These are phyloP conservation scores for Rhagonycha lutea DNA, from an alignment of 2,888 invertebrate genomes.

Conservation along the genomic window DNA sequence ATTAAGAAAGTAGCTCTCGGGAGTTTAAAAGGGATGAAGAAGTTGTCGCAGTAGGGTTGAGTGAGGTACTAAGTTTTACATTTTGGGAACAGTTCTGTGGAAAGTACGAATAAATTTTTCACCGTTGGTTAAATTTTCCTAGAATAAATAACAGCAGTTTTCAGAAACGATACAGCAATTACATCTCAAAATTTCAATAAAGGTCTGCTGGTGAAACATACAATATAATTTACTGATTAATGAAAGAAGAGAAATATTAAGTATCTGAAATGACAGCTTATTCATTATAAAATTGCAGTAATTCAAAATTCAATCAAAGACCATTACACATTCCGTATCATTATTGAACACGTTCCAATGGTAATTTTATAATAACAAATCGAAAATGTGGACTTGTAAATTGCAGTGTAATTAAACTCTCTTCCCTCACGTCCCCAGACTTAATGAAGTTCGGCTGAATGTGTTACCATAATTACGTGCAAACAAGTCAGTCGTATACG, in stretches of 20 bases:
- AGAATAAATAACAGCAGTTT: neutral
- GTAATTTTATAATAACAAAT: conserved; percentile 38
- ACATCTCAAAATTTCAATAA: neutral
- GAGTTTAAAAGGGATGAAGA: neutral
- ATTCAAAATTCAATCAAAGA: conserved; percentile 15
- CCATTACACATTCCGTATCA: conserved; percentile 3
- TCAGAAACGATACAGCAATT: neutral
- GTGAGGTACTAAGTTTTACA: neutral
- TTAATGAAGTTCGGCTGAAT: conserved; percentile 48
- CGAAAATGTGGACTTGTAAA: conserved; percentile 47
- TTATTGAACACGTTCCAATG: conserved; percentile 16
- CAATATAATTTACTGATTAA: neutral
- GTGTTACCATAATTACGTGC: conserved; percentile 51
- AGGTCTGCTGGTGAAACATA: neutral
- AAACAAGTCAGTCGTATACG: conserved; percentile 48
- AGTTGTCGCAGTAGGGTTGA: neutral
- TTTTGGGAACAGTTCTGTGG: neutral
- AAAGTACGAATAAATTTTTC: neutral
- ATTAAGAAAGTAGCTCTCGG: neutral
- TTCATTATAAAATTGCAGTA: neutral
- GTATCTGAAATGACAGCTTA: neutral
- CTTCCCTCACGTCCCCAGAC: conserved; percentile 40
- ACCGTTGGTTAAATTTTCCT: neutral
- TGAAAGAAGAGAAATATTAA: neutral
- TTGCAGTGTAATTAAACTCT: conserved; percentile 48